Base-by-base conservation (phyloP, 2,113 vertebrate genomes). In the Apteryx mantelli region DNA sequence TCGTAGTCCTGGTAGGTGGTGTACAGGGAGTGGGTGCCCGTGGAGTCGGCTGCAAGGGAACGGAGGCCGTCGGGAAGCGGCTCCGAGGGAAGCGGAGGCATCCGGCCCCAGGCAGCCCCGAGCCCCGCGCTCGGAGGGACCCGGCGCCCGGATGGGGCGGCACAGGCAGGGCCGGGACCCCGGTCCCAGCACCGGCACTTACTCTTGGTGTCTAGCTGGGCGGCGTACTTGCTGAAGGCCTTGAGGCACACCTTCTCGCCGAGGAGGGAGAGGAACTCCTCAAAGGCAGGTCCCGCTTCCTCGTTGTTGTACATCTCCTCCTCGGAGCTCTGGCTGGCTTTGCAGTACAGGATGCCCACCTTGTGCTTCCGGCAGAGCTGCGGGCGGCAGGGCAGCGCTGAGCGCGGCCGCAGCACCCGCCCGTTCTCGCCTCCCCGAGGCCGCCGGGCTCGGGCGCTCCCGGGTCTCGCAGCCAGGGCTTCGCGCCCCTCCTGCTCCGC, bases 221-320 rank as follows among this genome's bases (percentile, higher is more conserved):
- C 99, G 0, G 99, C 99, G 0, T 99, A 99, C 91, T 99, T 99
- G 97, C 53, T 84, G 97, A 99, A 99, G 79, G 99, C 98, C 81
- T 95, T 97, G 20, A 99, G 98, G 28, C 93, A 97, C 73, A 99
- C 99, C 88, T 99, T 99, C 92, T 99, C 99, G 1, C 99, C 99
- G 1, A 99, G 96, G 26, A 99, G 98, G 20, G 98, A 76, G 9
- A 99, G 98, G 97, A 99, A 99, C 85, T 99, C 98, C 50, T 98
- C 99, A 2, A 99, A 99, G 77, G 99, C 98, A 0, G 99, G 98
- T 0, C 98, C 99, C 0, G 99, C 99, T 16, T 98, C 98, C 97
- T 99, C 99, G 1, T 99, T 99, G 98, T 99, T 99, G 98, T 99
- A 99, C 99, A 99, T 99, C 98, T 99, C 99, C 97, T 99, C 99